Evolutionary conservation across 37 sponge, comb jelly and placozoan genomes (phyloP).

Genomic region (Haliclona indistincta): DNA sequence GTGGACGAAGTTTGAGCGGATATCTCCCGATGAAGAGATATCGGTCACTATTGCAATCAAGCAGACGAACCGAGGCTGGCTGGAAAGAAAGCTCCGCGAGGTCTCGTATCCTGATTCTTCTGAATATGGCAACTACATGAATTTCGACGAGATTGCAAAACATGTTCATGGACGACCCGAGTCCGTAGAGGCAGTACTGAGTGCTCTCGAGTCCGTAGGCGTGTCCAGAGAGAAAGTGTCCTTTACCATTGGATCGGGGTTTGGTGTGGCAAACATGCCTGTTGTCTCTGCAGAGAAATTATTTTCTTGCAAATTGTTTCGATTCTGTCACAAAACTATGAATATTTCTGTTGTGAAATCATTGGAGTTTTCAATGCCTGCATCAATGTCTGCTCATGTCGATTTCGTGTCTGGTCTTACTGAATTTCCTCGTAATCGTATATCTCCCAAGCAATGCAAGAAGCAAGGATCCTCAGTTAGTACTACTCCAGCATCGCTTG

Average conservation of each 20-base stretch:
- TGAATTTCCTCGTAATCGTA: slow-evolving; percentile 31
- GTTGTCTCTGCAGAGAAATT: slow-evolving; percentile 38
- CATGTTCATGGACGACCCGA: slow-evolving; percentile 63
- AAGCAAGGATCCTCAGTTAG: background rate
- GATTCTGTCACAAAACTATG: slow-evolving; percentile 14
- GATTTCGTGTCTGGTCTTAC: slow-evolving; percentile 73
- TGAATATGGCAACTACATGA: slow-evolving; percentile 77
- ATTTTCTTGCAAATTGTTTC: slow-evolving; percentile 42
- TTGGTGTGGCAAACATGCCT: slow-evolving; percentile 50
- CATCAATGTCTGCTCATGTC: slow-evolving; percentile 25
- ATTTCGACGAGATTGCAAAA: slow-evolving; percentile 70
- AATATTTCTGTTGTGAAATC: slow-evolving; percentile 14
- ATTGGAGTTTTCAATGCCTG: slow-evolving; percentile 25
- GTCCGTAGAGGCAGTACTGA: slow-evolving; percentile 32
- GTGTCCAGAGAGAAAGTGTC: slow-evolving; percentile 20
- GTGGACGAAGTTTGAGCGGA: no score
- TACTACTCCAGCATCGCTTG: slow-evolving; percentile 55
- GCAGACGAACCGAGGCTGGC: slow-evolving; percentile 64
- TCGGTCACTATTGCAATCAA: slow-evolving; percentile 67
- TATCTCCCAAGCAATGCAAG: background rate
- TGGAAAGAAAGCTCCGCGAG: slow-evolving; percentile 50
- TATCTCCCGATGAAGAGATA: no score
- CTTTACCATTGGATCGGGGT: slow-evolving; percentile 68
- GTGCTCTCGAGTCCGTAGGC: slow-evolving; percentile 20
- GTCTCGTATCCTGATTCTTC: slow-evolving; percentile 82